Evolutionary conservation across 2,797 vertebrate species (phyloP), one percentile per base, ranked within the genome.

Genomic region (Lycodopsis pacificus): DNA sequence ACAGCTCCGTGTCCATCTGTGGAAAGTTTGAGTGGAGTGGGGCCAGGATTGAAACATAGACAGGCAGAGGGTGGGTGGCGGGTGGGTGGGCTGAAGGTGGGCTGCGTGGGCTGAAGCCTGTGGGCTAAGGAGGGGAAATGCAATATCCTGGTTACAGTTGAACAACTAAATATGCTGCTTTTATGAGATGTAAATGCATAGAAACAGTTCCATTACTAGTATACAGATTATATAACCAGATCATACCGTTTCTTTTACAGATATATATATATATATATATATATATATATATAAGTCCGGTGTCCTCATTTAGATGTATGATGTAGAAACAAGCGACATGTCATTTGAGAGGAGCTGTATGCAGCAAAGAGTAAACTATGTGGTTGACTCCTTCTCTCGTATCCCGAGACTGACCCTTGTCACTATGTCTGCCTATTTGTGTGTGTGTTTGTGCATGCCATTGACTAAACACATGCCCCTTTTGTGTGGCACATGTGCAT

Each of bases 401-500:
- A 77, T 82, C 57, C 62, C 38, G 8, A 69, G 22, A 73, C 30
- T 84, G 81, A 82, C 75, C 75, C 32, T 65, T 79, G 66, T 79
- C 70, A 71, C 70, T 42, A 20, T 78, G 80, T 80, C 51, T 75
- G 67, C 57, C 10, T 48, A 49, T 49, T 49, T 49, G 51, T 53
- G 15, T 65, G 5, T 73, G 44, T 80, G 48, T 32, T 27, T 72
- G 54, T 54, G 38, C 54, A 46, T 74, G 62, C 54, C 63, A 63
- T 48, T 76, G 69, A 86, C 58, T 73, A 79, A 90, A 92, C 91
- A 93, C 86, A 87, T 91, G 79, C 69, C 79, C 61, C 74, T 83
- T 89, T 91, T 90, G 85, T 92, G 79, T 88, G 86, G 80, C 84
- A 87, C 88, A 93, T 89, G 82, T 89, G 86, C 81, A 53, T 79